Conservation (phyloP, 2,113 vertebrate species). For the Taxidea taxus region DNA sequence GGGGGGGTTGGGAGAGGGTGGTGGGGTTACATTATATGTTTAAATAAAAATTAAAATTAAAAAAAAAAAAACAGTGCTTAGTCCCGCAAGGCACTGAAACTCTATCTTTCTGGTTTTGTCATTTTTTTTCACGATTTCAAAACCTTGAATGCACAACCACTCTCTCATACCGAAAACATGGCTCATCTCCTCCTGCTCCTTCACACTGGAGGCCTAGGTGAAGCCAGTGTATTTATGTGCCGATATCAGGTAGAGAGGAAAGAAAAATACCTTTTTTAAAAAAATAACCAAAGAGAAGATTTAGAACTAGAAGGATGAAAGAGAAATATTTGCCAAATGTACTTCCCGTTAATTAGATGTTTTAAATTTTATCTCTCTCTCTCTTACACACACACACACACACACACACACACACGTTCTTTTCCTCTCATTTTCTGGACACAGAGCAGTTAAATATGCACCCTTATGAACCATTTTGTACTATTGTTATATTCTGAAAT, state of each 20-base stretch:
- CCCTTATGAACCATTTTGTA: not conserved
- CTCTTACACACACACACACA: not conserved
- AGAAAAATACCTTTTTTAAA: not conserved
- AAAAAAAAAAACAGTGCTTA: not conserved
- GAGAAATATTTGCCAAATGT: not conserved
- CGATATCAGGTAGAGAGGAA: not conserved
- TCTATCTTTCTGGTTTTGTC: accelerated
- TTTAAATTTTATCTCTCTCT: not conserved
- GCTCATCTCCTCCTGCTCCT: accelerated
- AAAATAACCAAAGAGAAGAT: not conserved
- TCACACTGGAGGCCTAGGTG: accelerated
- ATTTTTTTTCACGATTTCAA: not conserved
- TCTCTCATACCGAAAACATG: not conserved
- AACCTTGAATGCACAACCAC: accelerated
- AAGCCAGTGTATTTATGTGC: not conserved
- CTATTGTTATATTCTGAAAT: not conserved
- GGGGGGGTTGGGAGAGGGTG: too few species aligned
- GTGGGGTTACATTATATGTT: too few species aligned
- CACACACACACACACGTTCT: accelerated
- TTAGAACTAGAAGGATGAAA: not conserved
- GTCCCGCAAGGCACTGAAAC: not conserved
- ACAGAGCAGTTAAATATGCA: not conserved
- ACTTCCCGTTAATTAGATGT: not conserved
- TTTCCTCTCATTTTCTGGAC: not conserved
- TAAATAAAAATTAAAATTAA: too few species aligned